These are phyloP conservation scores for Apodemia zela DNA, from an alignment of 2,888 invertebrate species.

Conservation along the genomic window DNA sequence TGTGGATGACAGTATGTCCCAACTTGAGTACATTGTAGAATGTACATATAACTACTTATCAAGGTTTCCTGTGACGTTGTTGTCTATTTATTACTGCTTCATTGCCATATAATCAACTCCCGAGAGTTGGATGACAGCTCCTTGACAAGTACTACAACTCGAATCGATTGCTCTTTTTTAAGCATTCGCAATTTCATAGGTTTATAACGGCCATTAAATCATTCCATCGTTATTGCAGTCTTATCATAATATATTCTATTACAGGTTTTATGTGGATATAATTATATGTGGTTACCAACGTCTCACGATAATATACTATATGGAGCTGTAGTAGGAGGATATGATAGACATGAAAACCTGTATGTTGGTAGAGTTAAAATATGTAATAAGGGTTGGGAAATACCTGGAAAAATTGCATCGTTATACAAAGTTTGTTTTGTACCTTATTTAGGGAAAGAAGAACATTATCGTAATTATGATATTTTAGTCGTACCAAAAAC, in stretches of 20 bases:
- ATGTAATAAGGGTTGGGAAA: constrained; percentile 73
- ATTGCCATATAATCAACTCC: too few relatives aligned
- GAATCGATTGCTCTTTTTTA: too few relatives aligned
- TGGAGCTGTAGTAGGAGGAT: constrained; percentile 84
- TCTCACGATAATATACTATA: constrained; percentile 82
- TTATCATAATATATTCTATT: constrained; percentile 24
- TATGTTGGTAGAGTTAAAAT: constrained; percentile 26
- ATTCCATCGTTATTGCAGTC: too few relatives aligned
- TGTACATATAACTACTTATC: too few relatives aligned
- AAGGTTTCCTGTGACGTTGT: too few relatives aligned
- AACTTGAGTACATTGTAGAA: too few relatives aligned
- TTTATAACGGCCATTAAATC: too few relatives aligned
- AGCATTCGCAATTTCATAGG: too few relatives aligned
- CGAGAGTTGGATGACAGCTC: too few relatives aligned
- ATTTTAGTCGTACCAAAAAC: constrained; percentile 37
- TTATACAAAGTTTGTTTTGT: constrained; percentile 87
- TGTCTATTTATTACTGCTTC: too few relatives aligned
- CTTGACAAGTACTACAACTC: too few relatives aligned
- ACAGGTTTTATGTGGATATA: constrained; percentile 58
- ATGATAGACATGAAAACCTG: constrained; percentile 27
- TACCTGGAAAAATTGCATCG: constrained; percentile 87
- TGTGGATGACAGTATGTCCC: too few relatives aligned
- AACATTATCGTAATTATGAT: constrained; percentile 38
- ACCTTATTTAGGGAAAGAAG: constrained; percentile 63
- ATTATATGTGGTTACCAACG: constrained; percentile 76